Evolutionary conservation across 2,888 invertebrate genomes (phyloP), one percentile per base, ranked within the genome.

Genomic region (Lycophotia porphyrea): DNA sequence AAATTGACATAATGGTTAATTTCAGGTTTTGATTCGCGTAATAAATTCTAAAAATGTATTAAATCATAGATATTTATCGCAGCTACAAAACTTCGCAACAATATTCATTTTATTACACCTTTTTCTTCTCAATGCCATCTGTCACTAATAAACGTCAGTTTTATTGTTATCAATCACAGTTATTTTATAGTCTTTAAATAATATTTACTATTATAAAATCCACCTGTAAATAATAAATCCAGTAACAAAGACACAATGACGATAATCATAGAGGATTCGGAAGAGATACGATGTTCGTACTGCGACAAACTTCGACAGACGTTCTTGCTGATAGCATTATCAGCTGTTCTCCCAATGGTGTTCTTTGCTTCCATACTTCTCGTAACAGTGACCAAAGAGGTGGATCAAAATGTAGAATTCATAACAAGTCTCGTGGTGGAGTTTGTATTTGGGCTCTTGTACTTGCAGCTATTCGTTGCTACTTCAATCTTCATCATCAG

Each of bases 291-390:
- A 3, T 93, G 93, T 80, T 87, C 91, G 0, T 90, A 92, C 34
- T 95, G 95, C 81, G 85, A 85, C 0, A 88, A 91, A 21, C 82
- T 95, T 1, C 87, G 92, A 8, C 91, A 86, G 69, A 91, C 91
- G 0, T 94, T 94, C 71, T 72, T 92, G 13, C 69, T 93, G 73
- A 90, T 94, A 11, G 93, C 91, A 0, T 55, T 91, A n/a, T 93
- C 95, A n/a, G 92, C 94, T 18, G 90, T 94, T 0, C 73, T 93
- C 0, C 95, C 95, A 0, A 94, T 95, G 88, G 58, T 94, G 0
- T 65, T 92, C 24, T 95, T 95, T 69, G 90, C 91, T 18, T 91
- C 89, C 0, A 58, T 94, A 0, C 89, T 95, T 0, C 85, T 93
- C 0, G 36, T 92, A 0, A 82, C 93, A 31, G 87, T 92, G 5